Percentiles rank a stretch among this genome's conserved stretches.
These are phyloP conservation scores for Diabrotica undecimpunctata DNA, from an alignment of 1,140 invertebrate species.

Conservation along the genomic window DNA sequence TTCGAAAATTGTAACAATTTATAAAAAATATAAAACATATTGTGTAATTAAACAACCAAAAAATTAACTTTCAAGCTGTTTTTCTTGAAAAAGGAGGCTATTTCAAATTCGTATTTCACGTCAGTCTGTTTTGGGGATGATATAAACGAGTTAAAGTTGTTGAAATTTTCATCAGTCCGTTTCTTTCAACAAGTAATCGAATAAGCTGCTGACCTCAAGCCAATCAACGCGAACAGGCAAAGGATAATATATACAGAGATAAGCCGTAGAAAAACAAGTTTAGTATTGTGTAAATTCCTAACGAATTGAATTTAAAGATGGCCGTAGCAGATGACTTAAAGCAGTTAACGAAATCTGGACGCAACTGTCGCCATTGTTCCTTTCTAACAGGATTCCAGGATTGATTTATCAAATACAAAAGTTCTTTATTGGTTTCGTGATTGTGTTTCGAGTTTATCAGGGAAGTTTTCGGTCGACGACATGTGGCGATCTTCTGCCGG, in stretches of 20 bases:
- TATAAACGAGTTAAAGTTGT: too few species aligned
- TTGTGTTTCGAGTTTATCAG: slow-evolving; percentile 26
- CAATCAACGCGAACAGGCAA: background rate
- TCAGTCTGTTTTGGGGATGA: too few species aligned
- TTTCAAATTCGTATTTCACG: too few species aligned
- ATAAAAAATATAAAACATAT: too few species aligned
- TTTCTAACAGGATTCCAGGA: slow-evolving; percentile 31
- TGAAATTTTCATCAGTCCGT: too few species aligned
- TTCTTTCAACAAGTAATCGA: background rate
- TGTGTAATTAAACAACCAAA: too few species aligned
- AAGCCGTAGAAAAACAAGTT: background rate
- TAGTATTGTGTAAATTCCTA: slow-evolving; percentile 18
- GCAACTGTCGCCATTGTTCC: slow-evolving; percentile 30
- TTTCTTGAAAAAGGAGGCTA: too few species aligned
- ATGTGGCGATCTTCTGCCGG: slow-evolving; percentile 18
- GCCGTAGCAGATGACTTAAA: slow-evolving; percentile 6
- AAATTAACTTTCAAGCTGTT: too few species aligned
- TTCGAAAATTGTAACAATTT: too few species aligned
- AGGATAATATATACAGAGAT: background rate
- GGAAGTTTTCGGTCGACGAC: slow-evolving; percentile 19
- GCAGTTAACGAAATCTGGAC: slow-evolving; percentile 24
- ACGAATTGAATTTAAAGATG: slow-evolving; percentile 16
- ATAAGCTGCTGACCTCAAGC: background rate
- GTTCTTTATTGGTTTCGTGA: slow-evolving; percentile 41
- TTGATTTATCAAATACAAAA: slow-evolving; percentile 45